Evolutionary conservation across 2,113 vertebrate species (phyloP).

Genomic region (Serilophus lunatus): DNA sequence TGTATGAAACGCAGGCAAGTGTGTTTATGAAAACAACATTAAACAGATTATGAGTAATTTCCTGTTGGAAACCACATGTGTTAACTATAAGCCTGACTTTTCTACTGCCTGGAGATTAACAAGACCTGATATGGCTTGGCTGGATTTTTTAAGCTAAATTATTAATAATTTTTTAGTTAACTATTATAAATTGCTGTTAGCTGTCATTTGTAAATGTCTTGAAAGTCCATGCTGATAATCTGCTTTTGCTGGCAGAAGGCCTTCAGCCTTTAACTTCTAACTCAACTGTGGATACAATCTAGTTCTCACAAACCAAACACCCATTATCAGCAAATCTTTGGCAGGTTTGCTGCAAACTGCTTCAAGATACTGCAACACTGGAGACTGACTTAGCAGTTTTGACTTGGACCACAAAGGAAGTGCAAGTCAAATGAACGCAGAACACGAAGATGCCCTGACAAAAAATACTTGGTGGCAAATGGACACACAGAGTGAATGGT

Average conservation of each 20-base stretch:
- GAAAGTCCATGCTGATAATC: neutral
- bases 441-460: neutral
- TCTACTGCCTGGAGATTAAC: neutral
- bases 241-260: neutral
- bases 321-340: neutral
- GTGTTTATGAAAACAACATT: neutral
- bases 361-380: neutral
- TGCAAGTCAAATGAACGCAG: neutral
- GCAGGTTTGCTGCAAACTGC: neutral
- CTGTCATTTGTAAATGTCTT: neutral
- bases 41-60: conserved; percentile 24
- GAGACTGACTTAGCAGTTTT: neutral
- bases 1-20: neutral
- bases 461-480: neutral
- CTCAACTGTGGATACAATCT: neutral
- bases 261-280: neutral
- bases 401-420: neutral
- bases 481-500: neutral
- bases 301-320: neutral
- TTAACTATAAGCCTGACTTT: neutral
- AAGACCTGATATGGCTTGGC: neutral
- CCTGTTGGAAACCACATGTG: neutral
- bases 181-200: neutral
- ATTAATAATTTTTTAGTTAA: neutral
- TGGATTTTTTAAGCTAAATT: conserved; percentile 6